A percentile compares a stretch with the other conserved stretches of the same genome.
Conservation (phyloP, 2,888 invertebrate genomes). For the Lepidonotus clava region DNA sequence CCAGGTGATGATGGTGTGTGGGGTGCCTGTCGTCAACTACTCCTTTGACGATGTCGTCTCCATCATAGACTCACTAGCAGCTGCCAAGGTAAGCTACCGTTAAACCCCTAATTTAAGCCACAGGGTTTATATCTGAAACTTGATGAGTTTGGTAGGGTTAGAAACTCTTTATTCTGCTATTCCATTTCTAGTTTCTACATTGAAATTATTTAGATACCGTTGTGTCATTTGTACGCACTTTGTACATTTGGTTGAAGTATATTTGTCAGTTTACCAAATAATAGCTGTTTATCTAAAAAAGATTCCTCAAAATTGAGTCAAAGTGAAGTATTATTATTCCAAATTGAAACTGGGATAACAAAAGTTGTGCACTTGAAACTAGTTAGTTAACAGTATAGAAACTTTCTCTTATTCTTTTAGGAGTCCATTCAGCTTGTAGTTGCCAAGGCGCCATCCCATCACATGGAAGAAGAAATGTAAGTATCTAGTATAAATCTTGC, state of each 20-base stretch:
- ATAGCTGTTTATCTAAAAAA: not conserved
- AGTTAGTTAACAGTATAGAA: not conserved
- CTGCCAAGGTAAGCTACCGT: slow-evolving; percentile 39
- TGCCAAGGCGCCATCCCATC: slow-evolving; percentile 64
- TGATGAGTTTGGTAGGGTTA: too few species aligned
- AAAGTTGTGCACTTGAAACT: not conserved
- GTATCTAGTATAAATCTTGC: too few species aligned
- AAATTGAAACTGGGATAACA: not conserved
- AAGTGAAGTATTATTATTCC: not conserved
- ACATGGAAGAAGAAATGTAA: slow-evolving; percentile 67
- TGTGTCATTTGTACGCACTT: too few species aligned
- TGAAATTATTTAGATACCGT: not conserved
- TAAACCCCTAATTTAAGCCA: too few species aligned
- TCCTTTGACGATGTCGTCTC: slow-evolving; percentile 67
- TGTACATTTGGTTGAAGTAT: not conserved
- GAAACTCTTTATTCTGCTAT: not conserved
- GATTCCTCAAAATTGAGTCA: not conserved
- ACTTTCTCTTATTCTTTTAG: slow-evolving; percentile 58
- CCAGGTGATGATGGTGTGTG: slow-evolving; percentile 72
- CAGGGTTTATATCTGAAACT: too few species aligned
- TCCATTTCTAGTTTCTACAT: not conserved
- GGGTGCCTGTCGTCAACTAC: slow-evolving; percentile 66
- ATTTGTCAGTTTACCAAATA: not conserved
- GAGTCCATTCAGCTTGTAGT: slow-evolving; percentile 64
- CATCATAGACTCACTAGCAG: slow-evolving; percentile 58